Conservation (phyloP, 2,888 invertebrate genomes). For the Acleris laterana region DNA sequence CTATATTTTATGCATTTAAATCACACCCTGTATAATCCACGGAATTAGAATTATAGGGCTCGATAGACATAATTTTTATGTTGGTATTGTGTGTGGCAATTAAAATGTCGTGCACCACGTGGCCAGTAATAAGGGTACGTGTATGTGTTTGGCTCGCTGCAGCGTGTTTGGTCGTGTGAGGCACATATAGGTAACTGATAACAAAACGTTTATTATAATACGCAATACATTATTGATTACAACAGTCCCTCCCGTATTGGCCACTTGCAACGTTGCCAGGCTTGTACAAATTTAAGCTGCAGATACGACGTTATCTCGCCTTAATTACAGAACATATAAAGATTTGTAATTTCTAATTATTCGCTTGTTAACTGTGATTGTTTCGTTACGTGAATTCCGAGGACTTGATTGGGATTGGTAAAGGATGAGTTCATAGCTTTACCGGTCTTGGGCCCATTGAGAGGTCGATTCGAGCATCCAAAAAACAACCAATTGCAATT, state of each 20-base stretch:
- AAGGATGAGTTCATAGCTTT: too few species aligned
- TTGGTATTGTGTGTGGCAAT: constrained; percentile 12
- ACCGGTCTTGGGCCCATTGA: too few species aligned
- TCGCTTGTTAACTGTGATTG: constrained; percentile 12
- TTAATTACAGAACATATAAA: constrained; percentile 16
- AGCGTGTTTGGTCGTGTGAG: constrained; percentile 1
- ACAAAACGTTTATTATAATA: constrained; percentile 34
- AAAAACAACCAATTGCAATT: too few species aligned
- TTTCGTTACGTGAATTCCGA: background rate
- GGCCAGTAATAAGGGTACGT: constrained; percentile 5
- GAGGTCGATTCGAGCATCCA: too few species aligned
- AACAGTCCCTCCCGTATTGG: constrained; percentile 22
- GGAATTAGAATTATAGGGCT: too few species aligned
- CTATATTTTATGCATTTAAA: too few species aligned
- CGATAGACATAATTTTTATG: too few species aligned
- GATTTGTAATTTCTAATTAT: constrained; percentile 18
- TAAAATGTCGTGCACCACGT: constrained; percentile 32
- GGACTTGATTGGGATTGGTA: background rate
- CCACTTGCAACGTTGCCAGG: constrained; percentile 11
- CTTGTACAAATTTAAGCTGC: constrained; percentile 3
- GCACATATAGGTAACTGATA: constrained; percentile 25
- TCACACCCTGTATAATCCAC: too few species aligned
- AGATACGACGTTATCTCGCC: constrained; percentile 16
- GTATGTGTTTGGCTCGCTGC: constrained; percentile 2
- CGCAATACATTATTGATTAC: constrained; percentile 34